Evolutionary conservation across 2,888 invertebrate species (phyloP).

Genomic region (Barypeithes pellucidus): DNA sequence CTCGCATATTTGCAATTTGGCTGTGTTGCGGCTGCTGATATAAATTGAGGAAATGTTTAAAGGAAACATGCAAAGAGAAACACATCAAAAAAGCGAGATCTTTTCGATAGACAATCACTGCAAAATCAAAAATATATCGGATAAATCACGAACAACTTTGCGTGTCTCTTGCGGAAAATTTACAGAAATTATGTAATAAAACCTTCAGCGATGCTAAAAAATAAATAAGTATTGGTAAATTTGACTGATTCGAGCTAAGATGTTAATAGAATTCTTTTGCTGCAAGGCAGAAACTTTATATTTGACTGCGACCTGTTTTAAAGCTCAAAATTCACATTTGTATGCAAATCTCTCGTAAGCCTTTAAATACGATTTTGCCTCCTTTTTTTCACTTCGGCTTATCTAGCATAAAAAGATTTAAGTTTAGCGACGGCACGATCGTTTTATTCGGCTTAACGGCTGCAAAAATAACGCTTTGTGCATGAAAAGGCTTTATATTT

Average conservation of each 20-base stretch:
- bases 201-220: no score
- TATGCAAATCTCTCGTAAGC: conserved; percentile 26
- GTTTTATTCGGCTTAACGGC: conserved; percentile 17
- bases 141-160: no score
- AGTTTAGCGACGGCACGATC: conserved; percentile 17
- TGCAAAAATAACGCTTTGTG: conserved; percentile 26
- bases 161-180: no score
- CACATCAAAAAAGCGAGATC: background rate
- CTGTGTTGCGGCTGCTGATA: background rate
- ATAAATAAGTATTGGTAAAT: no score
- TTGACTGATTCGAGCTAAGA: no score
- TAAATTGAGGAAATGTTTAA: conserved; percentile 5
- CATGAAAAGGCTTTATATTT: conserved; percentile 7
- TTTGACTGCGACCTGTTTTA: conserved; percentile 13
- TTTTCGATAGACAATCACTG: background rate
- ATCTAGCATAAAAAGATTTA: conserved; percentile 38
- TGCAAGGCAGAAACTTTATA: background rate
- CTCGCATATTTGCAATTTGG: conserved; percentile 3
- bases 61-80: conserved; percentile 1
- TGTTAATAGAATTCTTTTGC: no score
- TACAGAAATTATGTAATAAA: no score
- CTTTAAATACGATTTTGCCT: conserved; percentile 28
- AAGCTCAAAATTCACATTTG: conserved; percentile 21
- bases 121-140: background rate
- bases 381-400: conserved; percentile 25